Conservation (phyloP, 2,888 invertebrate species). For the Chymomyza fuscimana region DNA sequence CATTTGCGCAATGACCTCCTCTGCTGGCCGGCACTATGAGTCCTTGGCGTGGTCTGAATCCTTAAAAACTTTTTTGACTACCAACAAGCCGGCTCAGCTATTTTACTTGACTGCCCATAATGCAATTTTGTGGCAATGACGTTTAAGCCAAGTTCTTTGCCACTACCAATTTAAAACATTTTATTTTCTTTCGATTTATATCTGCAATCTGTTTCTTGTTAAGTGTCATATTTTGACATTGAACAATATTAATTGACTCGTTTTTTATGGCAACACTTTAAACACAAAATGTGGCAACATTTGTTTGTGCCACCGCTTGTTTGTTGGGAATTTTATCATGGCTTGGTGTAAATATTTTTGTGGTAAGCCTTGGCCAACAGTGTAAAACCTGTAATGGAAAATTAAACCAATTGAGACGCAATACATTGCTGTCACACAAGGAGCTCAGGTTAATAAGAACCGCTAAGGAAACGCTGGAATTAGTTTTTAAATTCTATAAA, state of each 20-base stretch:
- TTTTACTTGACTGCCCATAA: not conserved
- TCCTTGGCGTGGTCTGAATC: not conserved
- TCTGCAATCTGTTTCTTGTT: constrained; percentile 48
- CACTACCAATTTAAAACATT: not conserved
- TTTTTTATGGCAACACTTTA: constrained; percentile 14
- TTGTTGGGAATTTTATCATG: not conserved
- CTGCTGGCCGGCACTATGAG: not conserved
- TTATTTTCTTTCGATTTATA: constrained; percentile 22
- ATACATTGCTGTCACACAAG: not conserved
- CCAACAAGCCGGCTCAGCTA: not conserved
- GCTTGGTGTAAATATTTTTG: not conserved
- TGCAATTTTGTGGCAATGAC: constrained; percentile 1
- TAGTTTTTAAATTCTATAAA: too few species aligned
- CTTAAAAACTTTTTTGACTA: constrained; percentile 8
- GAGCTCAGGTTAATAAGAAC: too few species aligned
- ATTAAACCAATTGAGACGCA: constrained; percentile 24
- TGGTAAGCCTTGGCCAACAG: constrained; percentile 9
- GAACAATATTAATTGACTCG: constrained; percentile 60
- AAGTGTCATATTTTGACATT: constrained; percentile 63
- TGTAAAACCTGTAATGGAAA: constrained; percentile 21
- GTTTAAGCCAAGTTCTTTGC: constrained; percentile 5
- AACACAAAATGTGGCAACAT: constrained; percentile 3
- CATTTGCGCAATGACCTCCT: constrained; percentile 46
- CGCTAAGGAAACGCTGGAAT: too few species aligned
- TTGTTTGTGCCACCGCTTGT: not conserved